These are phyloP conservation scores for Melanargia galathea DNA, from an alignment of 2,888 invertebrate species.

Conservation along the genomic window DNA sequence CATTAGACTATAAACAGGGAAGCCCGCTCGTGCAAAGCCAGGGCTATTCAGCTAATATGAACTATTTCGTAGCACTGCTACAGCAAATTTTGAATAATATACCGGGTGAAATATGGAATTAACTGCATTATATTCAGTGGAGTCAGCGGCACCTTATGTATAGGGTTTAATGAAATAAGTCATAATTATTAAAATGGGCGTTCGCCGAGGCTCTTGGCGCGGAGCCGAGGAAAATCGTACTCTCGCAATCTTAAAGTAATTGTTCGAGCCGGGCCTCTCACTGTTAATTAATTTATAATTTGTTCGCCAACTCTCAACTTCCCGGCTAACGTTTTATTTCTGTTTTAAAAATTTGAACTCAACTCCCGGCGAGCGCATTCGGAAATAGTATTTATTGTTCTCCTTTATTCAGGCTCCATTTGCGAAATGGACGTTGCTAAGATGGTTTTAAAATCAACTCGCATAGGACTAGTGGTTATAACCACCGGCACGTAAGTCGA, in stretches of 20 bases:
- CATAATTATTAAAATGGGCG: slow-evolving; percentile 67
- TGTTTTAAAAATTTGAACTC: slow-evolving; percentile 49
- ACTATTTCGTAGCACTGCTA: slow-evolving; percentile 2
- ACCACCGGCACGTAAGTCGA: too few species aligned
- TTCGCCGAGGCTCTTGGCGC: slow-evolving; percentile 60
- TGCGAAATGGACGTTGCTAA: slow-evolving; percentile 30
- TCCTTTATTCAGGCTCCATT: slow-evolving; percentile 33
- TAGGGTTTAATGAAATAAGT: slow-evolving; percentile 59
- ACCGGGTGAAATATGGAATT: slow-evolving; percentile 22
- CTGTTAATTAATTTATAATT: slow-evolving; percentile 77
- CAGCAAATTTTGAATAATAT: slow-evolving; percentile 27
- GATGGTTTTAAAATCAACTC: slow-evolving; percentile 25
- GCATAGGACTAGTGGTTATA: background rate
- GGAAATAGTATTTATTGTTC: slow-evolving; percentile 39
- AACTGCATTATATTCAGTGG: slow-evolving; percentile 31
- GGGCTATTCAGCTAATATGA: background rate
- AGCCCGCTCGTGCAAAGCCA: background rate
- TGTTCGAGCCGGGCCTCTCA: slow-evolving; percentile 59
- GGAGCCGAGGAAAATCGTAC: slow-evolving; percentile 59
- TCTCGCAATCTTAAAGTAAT: slow-evolving; percentile 67
- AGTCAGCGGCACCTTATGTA: slow-evolving; percentile 40
- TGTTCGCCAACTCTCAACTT: slow-evolving; percentile 63
- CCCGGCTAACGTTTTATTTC: slow-evolving; percentile 45
- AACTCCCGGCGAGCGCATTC: slow-evolving; percentile 33
- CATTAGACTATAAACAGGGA: background rate